A percentile compares a stretch with the other conserved stretches of the same genome.
Conservation (phyloP, 2,888 invertebrate genomes). For the Acholoe squamosa region DNA sequence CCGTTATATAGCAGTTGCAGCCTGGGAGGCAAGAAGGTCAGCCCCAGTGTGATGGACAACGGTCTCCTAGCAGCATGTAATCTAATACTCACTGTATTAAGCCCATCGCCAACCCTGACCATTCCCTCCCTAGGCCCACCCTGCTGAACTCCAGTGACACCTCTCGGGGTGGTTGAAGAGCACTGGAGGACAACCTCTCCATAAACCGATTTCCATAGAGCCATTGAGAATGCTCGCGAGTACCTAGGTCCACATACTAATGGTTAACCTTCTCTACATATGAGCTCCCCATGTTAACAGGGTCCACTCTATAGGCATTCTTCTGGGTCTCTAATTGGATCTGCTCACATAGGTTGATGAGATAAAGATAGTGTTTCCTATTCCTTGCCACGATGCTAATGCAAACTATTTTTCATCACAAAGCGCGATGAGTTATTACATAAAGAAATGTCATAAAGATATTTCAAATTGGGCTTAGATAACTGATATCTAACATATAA, state of each 20-base stretch:
- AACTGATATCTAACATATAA: no score
- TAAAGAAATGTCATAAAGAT: no score
- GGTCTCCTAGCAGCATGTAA: neutral
- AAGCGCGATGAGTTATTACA: no score
- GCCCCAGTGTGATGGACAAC: neutral
- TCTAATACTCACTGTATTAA: neutral
- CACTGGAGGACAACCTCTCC: neutral
- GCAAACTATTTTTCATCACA: no score
- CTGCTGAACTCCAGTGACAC: constrained; percentile 14
- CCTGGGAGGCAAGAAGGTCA: neutral
- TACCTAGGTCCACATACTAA: neutral
- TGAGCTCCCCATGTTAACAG: no score
- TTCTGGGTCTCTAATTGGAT: no score
- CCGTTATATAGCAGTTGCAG: neutral
- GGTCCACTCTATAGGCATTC: no score
- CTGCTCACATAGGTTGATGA: no score
- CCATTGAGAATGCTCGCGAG: neutral
- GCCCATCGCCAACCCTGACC: neutral
- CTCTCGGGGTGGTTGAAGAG: neutral
- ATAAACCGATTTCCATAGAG: constrained; percentile 27
- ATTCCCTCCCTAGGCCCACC: neutral
- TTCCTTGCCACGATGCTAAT: no score
- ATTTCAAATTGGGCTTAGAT: no score
- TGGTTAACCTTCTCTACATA: neutral
- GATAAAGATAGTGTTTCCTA: no score